Evolutionary conservation across 2,113 vertebrate species (phyloP).

Genomic region (Serilophus lunatus): DNA sequence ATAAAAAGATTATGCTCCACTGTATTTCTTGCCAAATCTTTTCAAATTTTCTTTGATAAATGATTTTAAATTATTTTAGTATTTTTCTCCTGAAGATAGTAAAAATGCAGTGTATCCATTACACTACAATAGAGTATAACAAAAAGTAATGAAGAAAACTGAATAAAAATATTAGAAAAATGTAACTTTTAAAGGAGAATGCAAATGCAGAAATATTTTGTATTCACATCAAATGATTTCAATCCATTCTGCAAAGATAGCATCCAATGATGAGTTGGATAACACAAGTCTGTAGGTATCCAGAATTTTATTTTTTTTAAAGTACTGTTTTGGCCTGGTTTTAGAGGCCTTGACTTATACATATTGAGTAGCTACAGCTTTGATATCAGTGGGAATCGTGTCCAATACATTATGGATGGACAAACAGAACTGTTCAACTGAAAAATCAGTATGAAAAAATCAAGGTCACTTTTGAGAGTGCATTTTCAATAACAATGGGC

Average conservation of each 20-base stretch:
- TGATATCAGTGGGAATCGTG: neutral
- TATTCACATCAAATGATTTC: neutral
- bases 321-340: neutral
- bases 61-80: neutral
- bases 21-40: too few species aligned
- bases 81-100: neutral
- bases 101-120: neutral
- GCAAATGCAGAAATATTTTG: neutral
- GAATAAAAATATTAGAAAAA: neutral
- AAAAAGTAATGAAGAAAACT: neutral
- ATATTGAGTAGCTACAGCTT: neutral
- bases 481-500: neutral
- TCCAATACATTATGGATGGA: neutral
- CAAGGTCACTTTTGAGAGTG: neutral
- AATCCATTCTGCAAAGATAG: neutral
- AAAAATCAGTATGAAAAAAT: neutral
- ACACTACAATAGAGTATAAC: neutral
- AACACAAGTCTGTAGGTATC: neutral
- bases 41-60: neutral
- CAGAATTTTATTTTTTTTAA: neutral
- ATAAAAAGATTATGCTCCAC: neutral
- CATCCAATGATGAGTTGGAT: neutral
- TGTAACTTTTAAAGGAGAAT: neutral
- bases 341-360: neutral
- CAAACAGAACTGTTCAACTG: neutral